Evolutionary conservation across 2,113 vertebrate genomes (phyloP).

Genomic region (Irena cyanogastra): DNA sequence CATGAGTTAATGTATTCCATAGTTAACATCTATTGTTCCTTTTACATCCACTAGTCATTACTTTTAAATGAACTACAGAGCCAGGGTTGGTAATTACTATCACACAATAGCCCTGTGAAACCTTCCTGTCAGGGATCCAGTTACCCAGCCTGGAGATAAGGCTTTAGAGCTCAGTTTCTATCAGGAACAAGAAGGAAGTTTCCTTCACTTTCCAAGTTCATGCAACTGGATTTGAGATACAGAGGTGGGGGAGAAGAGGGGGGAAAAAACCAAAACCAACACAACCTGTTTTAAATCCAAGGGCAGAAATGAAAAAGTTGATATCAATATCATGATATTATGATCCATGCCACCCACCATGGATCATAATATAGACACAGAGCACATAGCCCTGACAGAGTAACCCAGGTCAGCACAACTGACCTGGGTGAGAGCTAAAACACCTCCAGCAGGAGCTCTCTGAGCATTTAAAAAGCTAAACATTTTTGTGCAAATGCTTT

Average conservation of each 20-base stretch:
- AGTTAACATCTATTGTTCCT: conserved; percentile 31
- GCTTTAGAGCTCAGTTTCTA: background rate
- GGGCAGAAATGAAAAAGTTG: background rate
- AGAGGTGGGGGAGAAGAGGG: accelerated
- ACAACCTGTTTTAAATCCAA: background rate
- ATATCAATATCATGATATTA: too few relatives aligned
- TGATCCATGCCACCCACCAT: background rate
- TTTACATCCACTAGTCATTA: conserved; percentile 35
- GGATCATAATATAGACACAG: background rate
- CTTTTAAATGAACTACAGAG: conserved; percentile 38
- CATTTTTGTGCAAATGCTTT: background rate
- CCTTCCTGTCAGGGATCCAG: background rate
- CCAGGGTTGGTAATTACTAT: conserved; percentile 14
- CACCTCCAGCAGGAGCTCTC: background rate
- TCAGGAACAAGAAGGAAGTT: background rate
- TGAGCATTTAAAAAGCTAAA: background rate
- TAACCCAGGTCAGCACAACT: background rate
- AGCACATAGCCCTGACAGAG: background rate
- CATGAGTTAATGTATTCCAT: conserved; percentile 25
- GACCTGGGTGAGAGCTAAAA: background rate
- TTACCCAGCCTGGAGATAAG: background rate
- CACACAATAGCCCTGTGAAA: background rate
- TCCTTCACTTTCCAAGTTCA: background rate
- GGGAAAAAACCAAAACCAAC: background rate
- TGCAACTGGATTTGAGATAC: background rate